These are phyloP conservation scores for Barnardius zonarius DNA, from an alignment of 2,113 vertebrate species.

Conservation along the genomic window DNA sequence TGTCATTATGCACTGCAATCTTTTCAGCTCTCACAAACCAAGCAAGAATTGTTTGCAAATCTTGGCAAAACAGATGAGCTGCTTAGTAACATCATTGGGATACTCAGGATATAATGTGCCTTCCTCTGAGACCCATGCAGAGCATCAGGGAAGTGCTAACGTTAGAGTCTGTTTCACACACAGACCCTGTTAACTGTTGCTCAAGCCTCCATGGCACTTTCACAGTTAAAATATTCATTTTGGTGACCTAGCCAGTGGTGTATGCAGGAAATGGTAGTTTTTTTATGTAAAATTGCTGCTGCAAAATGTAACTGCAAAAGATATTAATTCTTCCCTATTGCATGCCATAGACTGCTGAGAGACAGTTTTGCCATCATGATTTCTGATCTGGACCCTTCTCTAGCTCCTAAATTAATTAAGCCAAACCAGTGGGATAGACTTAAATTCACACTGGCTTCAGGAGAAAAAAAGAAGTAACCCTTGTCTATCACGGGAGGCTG, in stretches of 20 bases:
- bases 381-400: slow-evolving; percentile 1
- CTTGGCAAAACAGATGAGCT: not conserved
- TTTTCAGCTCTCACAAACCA: not conserved
- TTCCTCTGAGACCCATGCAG: not conserved
- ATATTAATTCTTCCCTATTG: not conserved
- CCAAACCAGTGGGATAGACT: slow-evolving; percentile 11
- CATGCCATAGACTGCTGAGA: not conserved
- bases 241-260: not conserved
- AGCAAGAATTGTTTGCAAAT: slow-evolving; percentile 4
- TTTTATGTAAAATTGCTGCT: not conserved
- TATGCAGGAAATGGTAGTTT: not conserved
- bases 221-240: not conserved
- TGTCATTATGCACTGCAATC: not conserved
- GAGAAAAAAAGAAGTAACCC: not conserved
- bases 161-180: not conserved
- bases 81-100: not conserved
- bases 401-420: slow-evolving; percentile 50
- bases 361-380: not conserved
- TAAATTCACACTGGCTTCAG: slow-evolving; percentile 10
- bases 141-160: not conserved
- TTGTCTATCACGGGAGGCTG: slow-evolving; percentile 7
- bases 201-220: not conserved
- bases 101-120: not conserved
- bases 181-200: not conserved
- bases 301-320: not conserved